These are phyloP conservation scores for Beroe forskalii DNA, from an alignment of 37 sponge, comb jelly and placozoan genomes.

Conservation along the genomic window DNA sequence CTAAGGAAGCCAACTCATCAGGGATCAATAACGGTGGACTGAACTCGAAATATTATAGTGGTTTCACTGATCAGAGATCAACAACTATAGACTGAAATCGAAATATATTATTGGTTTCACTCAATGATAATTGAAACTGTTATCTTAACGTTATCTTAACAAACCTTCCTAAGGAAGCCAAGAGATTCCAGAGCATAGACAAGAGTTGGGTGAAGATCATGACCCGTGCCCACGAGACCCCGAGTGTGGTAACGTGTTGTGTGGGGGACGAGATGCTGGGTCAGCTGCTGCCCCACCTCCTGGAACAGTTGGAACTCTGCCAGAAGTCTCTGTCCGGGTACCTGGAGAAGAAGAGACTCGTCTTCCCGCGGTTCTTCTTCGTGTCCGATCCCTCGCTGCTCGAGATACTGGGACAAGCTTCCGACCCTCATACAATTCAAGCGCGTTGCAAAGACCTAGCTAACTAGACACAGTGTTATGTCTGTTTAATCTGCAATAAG, in stretches of 20 bases:
- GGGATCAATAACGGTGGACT: no score
- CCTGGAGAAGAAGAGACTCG: slow-evolving; percentile 96
- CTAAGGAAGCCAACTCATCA: no score
- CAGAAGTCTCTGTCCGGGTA: slow-evolving; percentile 99
- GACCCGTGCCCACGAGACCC: slow-evolving; percentile 92
- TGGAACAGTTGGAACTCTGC: slow-evolving; percentile 98
- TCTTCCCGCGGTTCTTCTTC: slow-evolving; percentile 99
- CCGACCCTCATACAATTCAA: slow-evolving; percentile 96
- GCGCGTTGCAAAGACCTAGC: no score
- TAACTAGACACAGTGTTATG: no score
- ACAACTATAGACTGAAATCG: no score
- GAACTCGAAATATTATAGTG: no score
- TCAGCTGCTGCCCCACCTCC: slow-evolving; percentile 97
- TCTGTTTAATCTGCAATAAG: no score
- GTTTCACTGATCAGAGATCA: no score
- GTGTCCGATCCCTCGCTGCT: slow-evolving; percentile 97
- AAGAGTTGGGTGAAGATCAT: slow-evolving; percentile 99
- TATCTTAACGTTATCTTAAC: no score
- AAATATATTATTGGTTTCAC: neutral
- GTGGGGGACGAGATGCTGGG: slow-evolving; percentile 99
- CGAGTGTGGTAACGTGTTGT: slow-evolving; percentile 94
- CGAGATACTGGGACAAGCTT: slow-evolving; percentile 98
- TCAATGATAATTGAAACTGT: neutral
- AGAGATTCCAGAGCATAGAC: slow-evolving; percentile 95
- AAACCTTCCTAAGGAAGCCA: no score